phyloP scores from a whole-genome alignment of 2,888 invertebrate species.

The Aphidoletes aphidimyza region DNA sequence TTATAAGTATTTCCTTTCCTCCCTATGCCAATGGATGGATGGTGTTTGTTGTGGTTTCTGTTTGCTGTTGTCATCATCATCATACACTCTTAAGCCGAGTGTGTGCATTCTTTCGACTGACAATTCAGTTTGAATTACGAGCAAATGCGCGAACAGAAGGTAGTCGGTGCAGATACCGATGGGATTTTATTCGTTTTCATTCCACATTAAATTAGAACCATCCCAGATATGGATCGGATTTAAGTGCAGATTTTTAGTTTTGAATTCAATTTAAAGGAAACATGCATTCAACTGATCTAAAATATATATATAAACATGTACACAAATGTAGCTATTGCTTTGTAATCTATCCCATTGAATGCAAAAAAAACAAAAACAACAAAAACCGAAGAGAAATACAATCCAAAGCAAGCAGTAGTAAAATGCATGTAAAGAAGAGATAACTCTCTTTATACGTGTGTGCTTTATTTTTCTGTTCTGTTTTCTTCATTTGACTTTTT shows the following conservation, averaged over 20 bases:
- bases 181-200: conserved; percentile 22
- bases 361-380: neutral
- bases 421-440: conserved; percentile 2
- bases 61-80: neutral
- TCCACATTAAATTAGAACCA: conserved; percentile 28
- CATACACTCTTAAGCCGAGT: neutral
- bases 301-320: too few relatives aligned
- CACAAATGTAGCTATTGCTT: conserved; percentile 20
- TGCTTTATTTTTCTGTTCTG: neutral
- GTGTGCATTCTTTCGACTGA: conserved; percentile 3
- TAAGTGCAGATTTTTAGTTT: neutral
- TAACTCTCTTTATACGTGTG: conserved; percentile 35
- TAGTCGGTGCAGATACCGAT: neutral
- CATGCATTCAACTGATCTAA: neutral
- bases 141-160: conserved; percentile 2
- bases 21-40: neutral
- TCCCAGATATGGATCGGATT: conserved; percentile 39
- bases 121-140: conserved; percentile 41
- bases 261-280: conserved; percentile 4
- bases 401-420: neutral
- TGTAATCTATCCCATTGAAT: conserved; percentile 46
- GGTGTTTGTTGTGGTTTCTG: neutral
- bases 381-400: neutral
- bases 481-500: neutral
- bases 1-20: conserved; percentile 48